Evolutionary conservation across 2,113 vertebrate species (phyloP).

Genomic region (Chaenogobius annularis): DNA sequence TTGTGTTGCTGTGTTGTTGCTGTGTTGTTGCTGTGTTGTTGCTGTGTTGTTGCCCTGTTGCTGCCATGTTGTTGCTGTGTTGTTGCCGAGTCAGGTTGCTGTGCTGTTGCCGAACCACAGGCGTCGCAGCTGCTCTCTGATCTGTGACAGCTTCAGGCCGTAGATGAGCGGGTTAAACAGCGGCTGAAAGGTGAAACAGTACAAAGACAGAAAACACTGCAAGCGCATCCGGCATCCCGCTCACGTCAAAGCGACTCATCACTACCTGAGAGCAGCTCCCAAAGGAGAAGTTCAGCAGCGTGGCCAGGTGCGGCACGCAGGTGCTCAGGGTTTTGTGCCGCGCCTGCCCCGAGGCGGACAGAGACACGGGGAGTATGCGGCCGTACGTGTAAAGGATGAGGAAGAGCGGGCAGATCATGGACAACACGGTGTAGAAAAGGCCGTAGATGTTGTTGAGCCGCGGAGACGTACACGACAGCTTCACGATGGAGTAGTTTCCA

Average conservation of each 20-base stretch:
- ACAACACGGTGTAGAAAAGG: rapidly evolving
- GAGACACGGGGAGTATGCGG: constrained; percentile 1
- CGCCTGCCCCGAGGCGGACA: not conserved
- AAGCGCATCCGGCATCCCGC: not conserved
- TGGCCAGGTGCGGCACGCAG: constrained; percentile 31
- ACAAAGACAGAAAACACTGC: not conserved
- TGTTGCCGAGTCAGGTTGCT: too few species aligned
- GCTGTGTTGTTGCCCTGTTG: too few species aligned
- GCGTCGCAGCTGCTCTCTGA: not conserved
- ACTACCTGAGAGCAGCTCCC: constrained; percentile 13
- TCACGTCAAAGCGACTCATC: constrained; percentile 22
- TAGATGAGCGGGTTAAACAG: constrained; percentile 29
- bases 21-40: too few species aligned
- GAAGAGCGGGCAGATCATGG: constrained; percentile 2
- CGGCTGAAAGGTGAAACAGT: constrained; percentile 15
- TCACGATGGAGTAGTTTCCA: constrained; percentile 23
- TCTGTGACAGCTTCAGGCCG: constrained; percentile 17
- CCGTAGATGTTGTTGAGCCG: constrained; percentile 32
- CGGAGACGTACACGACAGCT: constrained; percentile 3
- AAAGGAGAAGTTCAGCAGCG: constrained; percentile 19
- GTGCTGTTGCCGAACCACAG: not conserved
- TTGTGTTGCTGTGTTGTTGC: too few species aligned
- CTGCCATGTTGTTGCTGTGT: too few species aligned
- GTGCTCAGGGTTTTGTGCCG: constrained; percentile 37
- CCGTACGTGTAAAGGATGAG: constrained; percentile 22